Conservation (phyloP, 2,888 invertebrate genomes). For the Drosophila setosimentum region DNA sequence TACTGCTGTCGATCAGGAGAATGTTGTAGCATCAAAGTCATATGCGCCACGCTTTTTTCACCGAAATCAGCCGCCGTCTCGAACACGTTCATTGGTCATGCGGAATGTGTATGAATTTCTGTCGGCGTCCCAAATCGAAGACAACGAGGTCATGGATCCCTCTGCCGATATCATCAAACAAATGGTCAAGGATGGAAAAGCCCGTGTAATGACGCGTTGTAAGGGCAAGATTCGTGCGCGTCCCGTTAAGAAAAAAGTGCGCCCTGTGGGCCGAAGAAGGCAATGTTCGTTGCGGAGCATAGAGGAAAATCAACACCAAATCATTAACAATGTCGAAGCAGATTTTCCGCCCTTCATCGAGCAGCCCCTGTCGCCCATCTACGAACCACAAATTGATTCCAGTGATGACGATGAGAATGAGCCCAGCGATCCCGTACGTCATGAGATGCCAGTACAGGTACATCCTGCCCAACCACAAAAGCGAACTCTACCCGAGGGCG, state of each 20-base stretch:
- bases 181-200: conserved; percentile 86
- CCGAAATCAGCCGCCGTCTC: conserved; percentile 41
- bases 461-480: background rate
- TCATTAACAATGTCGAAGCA: background rate
- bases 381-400: conserved; percentile 28
- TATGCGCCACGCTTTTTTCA: conserved; percentile 54
- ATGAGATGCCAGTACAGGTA: conserved; percentile 15
- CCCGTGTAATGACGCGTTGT: conserved; percentile 86
- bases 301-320: background rate
- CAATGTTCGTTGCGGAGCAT: conserved; percentile 42
- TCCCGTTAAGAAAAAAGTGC: conserved; percentile 30
- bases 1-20: background rate
- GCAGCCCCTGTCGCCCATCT: conserved; percentile 52
- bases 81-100: conserved; percentile 53
- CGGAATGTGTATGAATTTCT: conserved; percentile 81
- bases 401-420: conserved; percentile 6
- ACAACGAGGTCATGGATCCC: conserved; percentile 70
- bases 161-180: conserved; percentile 80
- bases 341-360: background rate
- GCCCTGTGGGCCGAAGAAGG: conserved; percentile 59
- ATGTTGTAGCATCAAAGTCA: background rate
- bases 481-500: conserved; percentile 23
- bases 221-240: conserved; percentile 73
- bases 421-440: background rate
- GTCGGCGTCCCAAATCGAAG: conserved; percentile 79